Conservation (phyloP, 2,888 invertebrate genomes). For the Adineta ricciae region DNA sequence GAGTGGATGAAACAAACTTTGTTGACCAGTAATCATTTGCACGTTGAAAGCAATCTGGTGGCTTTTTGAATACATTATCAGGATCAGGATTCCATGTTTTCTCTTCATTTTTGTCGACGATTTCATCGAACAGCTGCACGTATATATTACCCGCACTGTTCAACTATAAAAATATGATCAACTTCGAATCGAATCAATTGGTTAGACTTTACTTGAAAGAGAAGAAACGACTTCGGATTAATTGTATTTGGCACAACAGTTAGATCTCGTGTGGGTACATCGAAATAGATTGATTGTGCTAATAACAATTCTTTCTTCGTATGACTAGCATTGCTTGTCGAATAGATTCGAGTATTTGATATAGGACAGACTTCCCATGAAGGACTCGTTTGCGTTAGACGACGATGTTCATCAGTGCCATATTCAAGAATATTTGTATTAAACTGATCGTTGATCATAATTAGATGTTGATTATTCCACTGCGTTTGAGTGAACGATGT, state of each 20-base stretch:
- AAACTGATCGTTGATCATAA: neutral
- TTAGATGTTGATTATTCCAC: neutral
- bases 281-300: neutral
- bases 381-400: neutral
- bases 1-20: neutral
- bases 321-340: neutral
- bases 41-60: neutral
- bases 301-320: neutral
- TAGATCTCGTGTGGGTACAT: neutral
- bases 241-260: neutral
- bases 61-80: neutral
- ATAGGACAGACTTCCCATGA: constrained; percentile 4
- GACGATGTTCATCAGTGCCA: neutral
- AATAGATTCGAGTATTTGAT: neutral
- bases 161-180: neutral
- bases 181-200: no score
- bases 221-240: neutral
- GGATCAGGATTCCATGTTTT: constrained; percentile 20
- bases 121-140: neutral
- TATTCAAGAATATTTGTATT: constrained; percentile 14
- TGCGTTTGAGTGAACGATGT: neutral
- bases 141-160: constrained; percentile 8
- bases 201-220: constrained; percentile 9
- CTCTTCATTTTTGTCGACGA: neutral
- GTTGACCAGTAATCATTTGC: neutral